Evolutionary conservation across 2,888 invertebrate species (phyloP), one percentile per base, ranked within the genome.

Genomic region (Eristalinus sepulchralis): DNA sequence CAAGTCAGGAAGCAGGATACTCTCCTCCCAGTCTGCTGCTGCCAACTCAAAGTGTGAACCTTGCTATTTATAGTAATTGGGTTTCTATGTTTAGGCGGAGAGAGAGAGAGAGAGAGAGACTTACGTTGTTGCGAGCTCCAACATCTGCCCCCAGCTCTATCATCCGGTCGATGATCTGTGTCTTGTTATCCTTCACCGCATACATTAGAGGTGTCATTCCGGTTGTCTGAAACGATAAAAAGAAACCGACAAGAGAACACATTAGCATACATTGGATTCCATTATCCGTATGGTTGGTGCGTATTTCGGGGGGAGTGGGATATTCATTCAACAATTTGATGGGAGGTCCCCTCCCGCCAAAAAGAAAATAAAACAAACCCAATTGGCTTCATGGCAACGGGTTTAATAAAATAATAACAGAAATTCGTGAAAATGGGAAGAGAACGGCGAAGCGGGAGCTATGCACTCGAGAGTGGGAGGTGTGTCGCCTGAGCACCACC

Each of bases 181-280:
- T 96, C 89, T 97, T 95, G 93, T 98, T 99, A 93, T 99, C 99
- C 93, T 98, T 98, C 33, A 98, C 98, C 1, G 98, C 98, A 91
- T 96, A 97, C 98, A 99, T 98, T 89, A 99, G 94, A 27, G 98
- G 97, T 79, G 98, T 98, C 96, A 98, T 97, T 88, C 98, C 98
- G 76, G 96, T 97, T 88, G 95, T 95, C 98, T 98, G 94, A 75
- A 95, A 95, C 90, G 34, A 60, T 81, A 63, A 83, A 77, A 17
- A 68, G 81, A 77, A 17, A 68, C 10, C 27, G 60, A 39, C 67
- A 36, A 53, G n/a, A 64, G 27, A 27, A 33, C 34, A 10, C 57
- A 64, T 68, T 63, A 70, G 62, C 57, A 66, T 63, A 53, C 22
- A 67, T 57, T 73, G 27, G 27, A 5, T 70, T 27, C 13, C 20